Base-by-base conservation (phyloP, 2,888 invertebrate species). In the Ernsta delagoae region DNA sequence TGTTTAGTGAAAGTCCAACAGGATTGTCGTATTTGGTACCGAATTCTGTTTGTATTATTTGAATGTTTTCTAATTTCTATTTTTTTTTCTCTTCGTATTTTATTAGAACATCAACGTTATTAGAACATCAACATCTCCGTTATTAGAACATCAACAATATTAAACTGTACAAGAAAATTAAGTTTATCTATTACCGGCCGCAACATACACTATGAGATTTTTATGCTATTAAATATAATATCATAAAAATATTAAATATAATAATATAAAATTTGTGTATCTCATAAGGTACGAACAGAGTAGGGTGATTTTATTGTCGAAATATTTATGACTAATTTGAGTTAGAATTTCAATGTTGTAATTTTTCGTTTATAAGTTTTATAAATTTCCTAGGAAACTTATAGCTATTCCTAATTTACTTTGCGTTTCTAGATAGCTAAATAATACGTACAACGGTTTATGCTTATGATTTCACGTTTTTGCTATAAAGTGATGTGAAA, bases 231-330 rank as follows among this genome's bases (percentile, higher is more conserved):
- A 41, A 7, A 24, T 45, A 45, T n/a, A 41, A 3, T 48, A 48
- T 48, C 12, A 48, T 48, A 48, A 24, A 50, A 48, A 56, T 56
- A 5, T 5, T 39, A 39, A 6, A 39, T 39, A 39, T 39, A 39
- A 39, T 6, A 36, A 56, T 60, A 67, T 67, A 54, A 54, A 67
- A 61, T 61, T 67, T 61, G 61, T 61, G 60, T 67, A 60, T 34
- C 61, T 56, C 50, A 34, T 66, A 31, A 67, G 60, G 67, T 61
- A 67, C 61, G 36, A 68, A 68, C 48, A 68, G 62, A 62, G 39
- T 61, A 62, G 34, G 31, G 60, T 74, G 75, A 79, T 75, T 75
- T 84, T 84, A 84, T 84, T 84, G 84, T 84, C 85, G 75, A 80
- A 82, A 76, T 70, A 75, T 79, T 78, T 75, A 74, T 77, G 73